Base-by-base conservation (phyloP, 2,113 vertebrate genomes). In the Mesoclemmys tuberculata region DNA sequence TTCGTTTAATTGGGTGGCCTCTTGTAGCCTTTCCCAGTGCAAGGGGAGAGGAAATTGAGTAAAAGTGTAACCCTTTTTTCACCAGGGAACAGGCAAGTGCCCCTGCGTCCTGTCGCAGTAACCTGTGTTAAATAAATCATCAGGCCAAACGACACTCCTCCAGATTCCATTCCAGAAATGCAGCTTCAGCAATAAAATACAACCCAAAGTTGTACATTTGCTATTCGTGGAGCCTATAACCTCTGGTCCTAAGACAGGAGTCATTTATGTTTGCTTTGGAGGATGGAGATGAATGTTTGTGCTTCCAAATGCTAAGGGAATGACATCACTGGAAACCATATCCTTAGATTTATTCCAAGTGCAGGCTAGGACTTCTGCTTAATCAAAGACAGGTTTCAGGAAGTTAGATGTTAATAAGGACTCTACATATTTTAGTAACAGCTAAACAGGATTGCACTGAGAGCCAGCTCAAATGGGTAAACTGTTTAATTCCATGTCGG, bases 381-480 rank as follows among this genome's bases (percentile, higher is more conserved):
- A 86, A 91, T 88, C 85, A 93, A 94, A 90, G 16, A 68, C 19
- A 88, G 87, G n/a, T 61, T 91, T 14, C 86, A n/a, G 88, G 90
- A 96, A 97, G 85, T 82, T 46, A 82, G 31, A 26, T 31, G 52
- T 80, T 87, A 90, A 88, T 71, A 71, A 1, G 27, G 21, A 85
- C 88, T 94, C 87, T 93, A 82, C 48, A 2, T 46, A 81, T 52
- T 56, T 85, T 80, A 85, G 56, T 54, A 92, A 87, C 9, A 92
- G 24, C 7, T 74, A 61, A 61, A 41, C 44, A 89, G 74, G 64
- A 21, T 19, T 85, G 48, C 87, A 18, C 26, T 14, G 68, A 48
- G 24, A 90, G n/a, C 41, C 81, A 92, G 46, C 46, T 52, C 11
- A 96, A 96, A 92, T 55, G 27, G 14, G 9, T 87, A 11, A 81